Evolutionary conservation across 2,888 invertebrate species (phyloP), one percentile per base, ranked within the genome.

Genomic region (Microchrysa polita): DNA sequence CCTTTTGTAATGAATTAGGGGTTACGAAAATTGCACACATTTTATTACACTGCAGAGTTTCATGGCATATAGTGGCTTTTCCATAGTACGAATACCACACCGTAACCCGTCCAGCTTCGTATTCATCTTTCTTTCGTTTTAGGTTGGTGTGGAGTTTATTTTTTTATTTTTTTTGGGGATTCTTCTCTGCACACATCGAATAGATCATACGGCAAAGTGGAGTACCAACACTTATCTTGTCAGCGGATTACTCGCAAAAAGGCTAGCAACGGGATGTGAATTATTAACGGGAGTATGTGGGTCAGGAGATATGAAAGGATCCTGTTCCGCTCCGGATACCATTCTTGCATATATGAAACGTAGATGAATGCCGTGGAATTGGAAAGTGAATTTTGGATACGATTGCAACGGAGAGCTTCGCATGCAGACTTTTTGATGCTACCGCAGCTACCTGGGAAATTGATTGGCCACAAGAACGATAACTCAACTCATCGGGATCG

Each of bases 1-100:
- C 57, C 57, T 55, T 34, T 9, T 53, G 67, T 67, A 53, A 67
- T 67, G 67, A 67, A 67, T 67, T 69, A 69, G 42, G 20, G 42
- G 69, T n/a, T 34, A 55, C 22, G 69, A 57, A 69, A 69, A 69
- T 69, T 69, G 69, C 69, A 69, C 27, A 34, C 55, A 34, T 65
- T 65, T 65, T 65, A 65, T 65, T 44, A 65, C 44, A 65, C 65
- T 65, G 65, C 65, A 65, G 65, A 44, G 65, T 65, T 65, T 20
- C 34, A 5, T n/a, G 65, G 42, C n/a, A n/a, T n/a, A n/a, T 42
- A 18, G 18, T 16, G 7, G 27, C 18, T 55, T 16, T 55, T 55
- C 55, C 20, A 34, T 34, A 34, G 27, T n/a, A 34, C 27, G 27
- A 34, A 34, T n/a, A n/a, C n/a, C n/a, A n/a, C n/a, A n/a, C n/a